Base-by-base conservation (phyloP, 2,888 invertebrate species). In the Diachrysia chrysitis region DNA sequence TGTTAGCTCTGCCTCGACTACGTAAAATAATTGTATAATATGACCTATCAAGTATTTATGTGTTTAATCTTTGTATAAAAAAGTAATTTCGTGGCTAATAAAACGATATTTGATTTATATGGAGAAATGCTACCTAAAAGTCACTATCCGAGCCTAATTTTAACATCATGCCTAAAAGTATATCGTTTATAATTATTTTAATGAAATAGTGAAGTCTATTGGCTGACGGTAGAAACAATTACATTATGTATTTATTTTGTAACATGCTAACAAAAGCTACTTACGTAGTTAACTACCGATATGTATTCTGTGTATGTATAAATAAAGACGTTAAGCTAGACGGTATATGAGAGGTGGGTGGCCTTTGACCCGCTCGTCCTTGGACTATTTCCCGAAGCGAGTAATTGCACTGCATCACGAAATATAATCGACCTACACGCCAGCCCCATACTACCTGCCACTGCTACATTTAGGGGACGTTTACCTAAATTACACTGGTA, bases 401-500 rank as follows among this genome's bases (percentile, higher is more conserved):
- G 92, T 94, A 94, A 94, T 94, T 91, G 92, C 90, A 90, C 90
- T 90, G 89, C 90, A 93, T 89, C 94, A 94, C 94, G 94, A 82
- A 81, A 92, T 85, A 84, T 84, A 85, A 85, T 85, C 84, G 85
- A 86, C 84, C 87, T 82, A 75, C 78, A 84, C 82, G 81, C 82
- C 69, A 62, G 62, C 74, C 79, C 75, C 83, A 55, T 62, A 57
- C 64, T 59, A 69, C 72, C 74, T 76, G 71, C 82, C 82, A 74
- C 68, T 71, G 66, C 80, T 57, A 69, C 69, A 66, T 63, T 61
- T 14, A 55, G 63, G 78, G 58, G 61, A 48, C 58, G 60, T 42
- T 60, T 69, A 73, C 56, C 32, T 54, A 60, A 66, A 48, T n/a
- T 37, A 12, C 17, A 23, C 16, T 14, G 37, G 25, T 51, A 6